Evolutionary conservation across 64 coral and sea anemone species (phyloP).

Genomic region (Montipora sp.): DNA sequence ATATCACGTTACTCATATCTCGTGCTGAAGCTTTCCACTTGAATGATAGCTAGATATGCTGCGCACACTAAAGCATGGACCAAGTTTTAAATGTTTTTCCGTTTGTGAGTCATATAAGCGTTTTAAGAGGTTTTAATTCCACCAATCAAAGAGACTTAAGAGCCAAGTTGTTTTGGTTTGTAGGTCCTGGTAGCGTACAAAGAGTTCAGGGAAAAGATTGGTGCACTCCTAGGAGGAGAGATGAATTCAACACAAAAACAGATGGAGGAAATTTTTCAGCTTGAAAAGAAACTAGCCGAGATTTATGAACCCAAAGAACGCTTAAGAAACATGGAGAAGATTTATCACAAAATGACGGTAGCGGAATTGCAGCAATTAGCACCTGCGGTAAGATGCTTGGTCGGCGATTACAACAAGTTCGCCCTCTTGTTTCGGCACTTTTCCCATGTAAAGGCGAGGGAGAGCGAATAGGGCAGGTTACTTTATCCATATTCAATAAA

Average conservation of each 20-base stretch:
- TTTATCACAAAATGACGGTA: constrained; percentile 96
- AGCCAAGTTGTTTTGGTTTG: not conserved
- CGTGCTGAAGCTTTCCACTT: too few relatives aligned
- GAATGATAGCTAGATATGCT: too few relatives aligned
- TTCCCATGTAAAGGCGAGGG: too few relatives aligned
- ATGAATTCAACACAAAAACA: constrained; percentile 59
- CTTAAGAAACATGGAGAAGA: constrained; percentile 79
- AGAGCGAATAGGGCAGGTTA: too few relatives aligned
- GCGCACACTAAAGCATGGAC: too few relatives aligned
- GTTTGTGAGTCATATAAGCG: too few relatives aligned
- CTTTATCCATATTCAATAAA: too few relatives aligned
- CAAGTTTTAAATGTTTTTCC: too few relatives aligned
- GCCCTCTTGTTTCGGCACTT: not conserved
- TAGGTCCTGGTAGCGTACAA: constrained; percentile 87
- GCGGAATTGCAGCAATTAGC: constrained; percentile 94
- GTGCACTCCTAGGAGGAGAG: constrained; percentile 75
- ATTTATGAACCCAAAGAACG: constrained; percentile 96
- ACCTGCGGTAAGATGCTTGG: constrained; percentile 75
- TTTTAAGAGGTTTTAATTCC: too few relatives aligned
- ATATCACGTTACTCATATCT: too few relatives aligned
- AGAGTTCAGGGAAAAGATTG: constrained; percentile 83
- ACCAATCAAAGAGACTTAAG: not conserved
- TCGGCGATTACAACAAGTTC: not conserved
- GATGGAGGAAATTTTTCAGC: constrained; percentile 91
- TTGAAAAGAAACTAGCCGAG: constrained; percentile 88